phyloP scores from a whole-genome alignment of 2,113 vertebrate genomes.

The Vulpes vulpes region DNA sequence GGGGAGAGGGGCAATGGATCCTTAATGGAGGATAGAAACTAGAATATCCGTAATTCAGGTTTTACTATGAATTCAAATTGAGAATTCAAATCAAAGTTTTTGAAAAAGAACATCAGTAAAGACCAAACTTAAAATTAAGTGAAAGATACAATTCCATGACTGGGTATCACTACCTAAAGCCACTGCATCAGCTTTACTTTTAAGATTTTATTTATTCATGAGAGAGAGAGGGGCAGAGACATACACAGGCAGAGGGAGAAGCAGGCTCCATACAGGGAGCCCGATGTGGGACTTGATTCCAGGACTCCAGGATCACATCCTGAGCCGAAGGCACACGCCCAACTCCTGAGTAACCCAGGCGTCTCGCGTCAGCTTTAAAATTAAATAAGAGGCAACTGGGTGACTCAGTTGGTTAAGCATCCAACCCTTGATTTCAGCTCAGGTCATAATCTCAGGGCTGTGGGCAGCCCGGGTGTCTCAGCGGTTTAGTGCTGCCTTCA shows the following conservation, averaged over 20 bases:
- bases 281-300: no score
- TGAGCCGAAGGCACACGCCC: no score
- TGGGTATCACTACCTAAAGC: slow-evolving; percentile 42
- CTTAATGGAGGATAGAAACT: slow-evolving; percentile 3
- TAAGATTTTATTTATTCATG: no score
- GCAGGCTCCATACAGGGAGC: no score
- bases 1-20: neutral
- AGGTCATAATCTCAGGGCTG: neutral
- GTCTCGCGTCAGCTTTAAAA: neutral
- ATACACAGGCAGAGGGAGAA: no score
- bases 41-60: slow-evolving; percentile 14
- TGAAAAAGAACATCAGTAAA: slow-evolving; percentile 14
- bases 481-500: no score
- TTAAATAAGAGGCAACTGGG: neutral
- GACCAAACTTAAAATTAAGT: slow-evolving; percentile 56
- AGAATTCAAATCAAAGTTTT: slow-evolving; percentile 23
- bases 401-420: neutral
- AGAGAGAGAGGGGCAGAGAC: no score
- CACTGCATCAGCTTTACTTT: neutral
- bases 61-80: slow-evolving; percentile 31
- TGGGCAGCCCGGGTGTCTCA: no score
- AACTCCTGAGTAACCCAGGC: no score
- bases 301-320: no score
- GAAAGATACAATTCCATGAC: slow-evolving; percentile 7
- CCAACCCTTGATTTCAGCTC: neutral